Evolutionary conservation across 2,888 invertebrate genomes (phyloP).

Genomic region (Drosophila antonietae): DNA sequence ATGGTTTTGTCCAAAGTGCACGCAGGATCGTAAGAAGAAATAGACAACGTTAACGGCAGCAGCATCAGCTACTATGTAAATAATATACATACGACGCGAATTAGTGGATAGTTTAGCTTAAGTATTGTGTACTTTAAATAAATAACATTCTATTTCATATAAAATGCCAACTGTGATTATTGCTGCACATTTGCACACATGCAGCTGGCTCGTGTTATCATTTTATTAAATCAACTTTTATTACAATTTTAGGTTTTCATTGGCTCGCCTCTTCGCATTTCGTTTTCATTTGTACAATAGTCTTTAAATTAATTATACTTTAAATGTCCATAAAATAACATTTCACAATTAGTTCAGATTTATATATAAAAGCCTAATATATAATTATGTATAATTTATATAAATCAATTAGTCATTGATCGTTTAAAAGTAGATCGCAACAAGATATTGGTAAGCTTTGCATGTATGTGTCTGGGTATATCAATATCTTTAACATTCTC

Average conservation of each 20-base stretch:
- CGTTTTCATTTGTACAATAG: constrained; percentile 9
- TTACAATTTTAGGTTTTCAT: neutral
- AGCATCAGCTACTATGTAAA: constrained; percentile 33
- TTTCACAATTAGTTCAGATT: constrained; percentile 18
- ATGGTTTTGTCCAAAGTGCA: constrained; percentile 97
- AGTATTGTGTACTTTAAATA: constrained; percentile 38
- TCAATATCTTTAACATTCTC: neutral
- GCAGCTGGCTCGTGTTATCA: neutral
- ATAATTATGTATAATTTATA: constrained; percentile 1
- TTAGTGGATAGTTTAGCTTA: constrained; percentile 43
- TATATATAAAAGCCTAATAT: constrained; percentile 20
- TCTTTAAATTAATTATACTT: constrained; percentile 13
- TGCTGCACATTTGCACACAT: too few relatives aligned
- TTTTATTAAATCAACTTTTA: neutral
- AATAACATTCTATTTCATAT: constrained; percentile 24
- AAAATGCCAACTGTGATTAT: neutral
- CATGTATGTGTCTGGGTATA: neutral
- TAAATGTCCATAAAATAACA: constrained; percentile 19
- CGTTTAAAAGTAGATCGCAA: constrained; percentile 5
- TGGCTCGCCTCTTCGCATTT: neutral
- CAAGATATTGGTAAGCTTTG: neutral
- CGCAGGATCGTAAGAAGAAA: constrained; percentile 92
- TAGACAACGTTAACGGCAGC: constrained; percentile 83
- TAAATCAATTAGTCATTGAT: constrained; percentile 13
- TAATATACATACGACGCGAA: constrained; percentile 31